These are phyloP conservation scores for Smutsia gigantea DNA, from an alignment of 2,797 vertebrate genomes.

Conservation along the genomic window DNA sequence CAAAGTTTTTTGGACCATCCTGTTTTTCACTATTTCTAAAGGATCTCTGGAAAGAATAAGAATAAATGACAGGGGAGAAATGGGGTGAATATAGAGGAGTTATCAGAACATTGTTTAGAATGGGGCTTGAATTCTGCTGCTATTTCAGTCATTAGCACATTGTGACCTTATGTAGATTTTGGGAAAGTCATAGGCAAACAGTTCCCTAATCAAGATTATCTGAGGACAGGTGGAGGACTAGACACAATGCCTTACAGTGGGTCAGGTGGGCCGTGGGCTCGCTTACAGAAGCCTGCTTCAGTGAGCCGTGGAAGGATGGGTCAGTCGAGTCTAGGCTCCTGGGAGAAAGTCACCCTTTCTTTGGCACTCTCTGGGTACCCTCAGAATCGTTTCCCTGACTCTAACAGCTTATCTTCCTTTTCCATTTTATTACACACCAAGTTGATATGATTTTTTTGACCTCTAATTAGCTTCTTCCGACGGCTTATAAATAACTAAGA, in stretches of 20 bases:
- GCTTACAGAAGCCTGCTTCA: neutral
- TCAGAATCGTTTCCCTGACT: neutral
- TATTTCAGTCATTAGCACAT: neutral
- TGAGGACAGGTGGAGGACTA: neutral
- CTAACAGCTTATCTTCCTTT: neutral
- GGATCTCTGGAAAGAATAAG: neutral
- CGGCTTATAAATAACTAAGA: neutral
- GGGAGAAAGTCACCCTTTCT: neutral
- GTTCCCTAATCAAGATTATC: neutral
- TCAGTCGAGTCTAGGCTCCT: neutral
- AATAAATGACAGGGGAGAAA: neutral
- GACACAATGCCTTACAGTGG: neutral
- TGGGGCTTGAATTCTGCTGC: neutral
- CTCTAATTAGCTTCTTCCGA: neutral
- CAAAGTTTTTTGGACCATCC: neutral
- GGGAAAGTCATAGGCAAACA: neutral
- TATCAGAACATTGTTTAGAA: neutral
- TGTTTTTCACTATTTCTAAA: neutral
- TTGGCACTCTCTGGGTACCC: neutral
- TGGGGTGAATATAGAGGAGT: neutral
- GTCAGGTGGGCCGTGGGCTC: neutral
- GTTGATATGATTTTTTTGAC: neutral
- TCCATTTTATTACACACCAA: neutral
- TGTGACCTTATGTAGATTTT: neutral
- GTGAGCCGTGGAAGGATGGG: neutral